phyloP scores from a whole-genome alignment of 2,113 vertebrate species.

The Lates calcarifer region DNA sequence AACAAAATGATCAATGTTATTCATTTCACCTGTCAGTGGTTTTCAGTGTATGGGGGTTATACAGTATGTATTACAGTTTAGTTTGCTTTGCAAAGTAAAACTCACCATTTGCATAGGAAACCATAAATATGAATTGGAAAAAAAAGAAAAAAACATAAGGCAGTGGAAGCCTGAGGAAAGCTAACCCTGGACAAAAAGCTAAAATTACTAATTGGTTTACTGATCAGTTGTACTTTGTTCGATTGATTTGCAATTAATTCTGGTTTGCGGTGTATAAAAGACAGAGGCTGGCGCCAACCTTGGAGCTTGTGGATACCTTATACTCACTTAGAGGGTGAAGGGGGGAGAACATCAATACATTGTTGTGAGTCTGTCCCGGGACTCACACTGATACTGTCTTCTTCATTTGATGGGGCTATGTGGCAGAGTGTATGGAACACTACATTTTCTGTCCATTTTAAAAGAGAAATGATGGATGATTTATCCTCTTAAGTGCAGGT shows the following conservation, averaged over 20 bases:
- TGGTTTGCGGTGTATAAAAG: conserved; percentile 94
- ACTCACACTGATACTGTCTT: conserved; percentile 81
- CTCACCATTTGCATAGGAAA: conserved; percentile 2
- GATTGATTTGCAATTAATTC: conserved; percentile 99
- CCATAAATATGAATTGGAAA: conserved; percentile 21
- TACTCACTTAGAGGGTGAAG: conserved; percentile 88
- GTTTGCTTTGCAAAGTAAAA: conserved; percentile 4
- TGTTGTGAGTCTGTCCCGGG: conserved; percentile 84
- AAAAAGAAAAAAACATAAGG: conserved; percentile 1
- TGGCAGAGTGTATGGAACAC: conserved; percentile 66
- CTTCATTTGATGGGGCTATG: conserved; percentile 76
- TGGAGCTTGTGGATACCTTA: conserved; percentile 92
- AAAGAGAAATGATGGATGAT: conserved; percentile 72
- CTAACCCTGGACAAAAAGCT: conserved; percentile 91
- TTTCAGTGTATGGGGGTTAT: not conserved
- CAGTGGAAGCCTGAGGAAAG: conserved; percentile 80
- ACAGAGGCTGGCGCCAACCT: conserved; percentile 97
- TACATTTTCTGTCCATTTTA: conserved; percentile 73
- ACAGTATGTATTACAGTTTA: not conserved
- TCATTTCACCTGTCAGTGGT: too few relatives aligned
- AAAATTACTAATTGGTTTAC: conserved; percentile 99
- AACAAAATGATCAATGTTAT: too few relatives aligned
- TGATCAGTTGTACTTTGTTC: conserved; percentile 99
- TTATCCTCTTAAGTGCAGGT: conserved; percentile 72
- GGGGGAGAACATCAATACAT: conserved; percentile 88